Conservation (phyloP, 1,140 invertebrate species). For the Aphidius ervi region DNA sequence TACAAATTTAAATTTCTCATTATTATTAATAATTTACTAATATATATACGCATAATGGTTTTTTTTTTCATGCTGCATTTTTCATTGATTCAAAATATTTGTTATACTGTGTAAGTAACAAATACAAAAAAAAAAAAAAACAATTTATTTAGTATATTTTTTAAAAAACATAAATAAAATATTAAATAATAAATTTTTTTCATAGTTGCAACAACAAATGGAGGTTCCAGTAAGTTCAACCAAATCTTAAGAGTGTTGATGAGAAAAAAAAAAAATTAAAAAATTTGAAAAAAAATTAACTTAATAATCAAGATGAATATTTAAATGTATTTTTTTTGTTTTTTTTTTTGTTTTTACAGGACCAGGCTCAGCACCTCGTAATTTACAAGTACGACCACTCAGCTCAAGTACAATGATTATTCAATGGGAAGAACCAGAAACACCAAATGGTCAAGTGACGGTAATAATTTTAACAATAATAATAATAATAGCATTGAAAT, state of each 20-base stretch:
- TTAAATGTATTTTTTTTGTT: background rate
- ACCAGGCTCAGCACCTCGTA: constrained; percentile 89
- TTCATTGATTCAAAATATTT: constrained; percentile 15
- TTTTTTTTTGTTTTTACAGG: constrained; percentile 57
- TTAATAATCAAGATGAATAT: background rate
- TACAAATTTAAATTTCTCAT: background rate
- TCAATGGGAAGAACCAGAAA: constrained; percentile 95
- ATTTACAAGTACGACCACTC: constrained; percentile 87
- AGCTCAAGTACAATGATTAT: constrained; percentile 94
- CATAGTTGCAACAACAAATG: constrained; percentile 76
- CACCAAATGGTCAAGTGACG: constrained; percentile 93
- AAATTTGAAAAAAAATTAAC: background rate
- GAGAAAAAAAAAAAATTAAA: too few relatives aligned
- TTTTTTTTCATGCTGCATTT: background rate
- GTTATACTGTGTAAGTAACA: background rate
- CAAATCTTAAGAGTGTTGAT: constrained; percentile 43
- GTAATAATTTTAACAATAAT: constrained; percentile 53
- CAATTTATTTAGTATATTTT: constrained; percentile 6
- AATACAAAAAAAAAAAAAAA: background rate
- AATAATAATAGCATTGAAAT: constrained; percentile 1
- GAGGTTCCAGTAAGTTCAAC: constrained; percentile 79
- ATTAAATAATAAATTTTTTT: constrained; percentile 24
- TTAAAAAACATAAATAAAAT: background rate
- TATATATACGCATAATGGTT: too few relatives aligned
- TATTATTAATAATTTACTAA: background rate